These are phyloP conservation scores for Cerastis rubricosa DNA, from an alignment of 2,888 invertebrate genomes.

Conservation along the genomic window DNA sequence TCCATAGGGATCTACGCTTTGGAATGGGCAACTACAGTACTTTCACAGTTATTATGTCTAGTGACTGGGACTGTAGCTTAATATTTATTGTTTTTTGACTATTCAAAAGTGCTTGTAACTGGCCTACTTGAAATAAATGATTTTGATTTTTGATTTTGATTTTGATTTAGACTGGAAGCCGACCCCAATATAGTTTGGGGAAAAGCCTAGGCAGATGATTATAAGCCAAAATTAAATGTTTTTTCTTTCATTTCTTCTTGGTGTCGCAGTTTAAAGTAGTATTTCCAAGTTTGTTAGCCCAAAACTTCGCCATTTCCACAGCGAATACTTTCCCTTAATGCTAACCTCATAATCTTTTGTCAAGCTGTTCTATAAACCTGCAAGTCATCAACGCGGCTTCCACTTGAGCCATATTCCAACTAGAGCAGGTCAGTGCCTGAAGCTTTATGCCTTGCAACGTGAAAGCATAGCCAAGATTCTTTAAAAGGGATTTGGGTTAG, in stretches of 20 bases:
- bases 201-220: too few relatives aligned
- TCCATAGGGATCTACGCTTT: too few relatives aligned
- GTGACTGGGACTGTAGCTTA: too few relatives aligned
- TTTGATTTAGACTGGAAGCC: too few relatives aligned
- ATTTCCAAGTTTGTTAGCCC: neutral
- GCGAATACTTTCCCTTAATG: neutral
- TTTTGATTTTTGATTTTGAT: too few relatives aligned
- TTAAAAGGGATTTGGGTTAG: slow-evolving; percentile 59
- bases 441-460: slow-evolving; percentile 30
- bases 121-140: too few relatives aligned
- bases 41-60: too few relatives aligned
- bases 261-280: too few relatives aligned
- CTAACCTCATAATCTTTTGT: slow-evolving; percentile 12
- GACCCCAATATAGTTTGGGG: too few relatives aligned
- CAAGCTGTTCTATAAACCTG: slow-evolving; percentile 24
- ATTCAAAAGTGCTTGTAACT: too few relatives aligned
- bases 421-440: slow-evolving; percentile 64
- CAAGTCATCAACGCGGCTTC: slow-evolving; percentile 26
- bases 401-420: slow-evolving; percentile 69
- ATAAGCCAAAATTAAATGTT: neutral
- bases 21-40: too few relatives aligned
- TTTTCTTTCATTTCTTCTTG: neutral
- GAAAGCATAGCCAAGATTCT: slow-evolving; percentile 52
- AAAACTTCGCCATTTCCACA: neutral
- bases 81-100: too few relatives aligned